phyloP scores from a whole-genome alignment of 35 echinoderm and acorn worm genomes.

The Apostichopus californicus region DNA sequence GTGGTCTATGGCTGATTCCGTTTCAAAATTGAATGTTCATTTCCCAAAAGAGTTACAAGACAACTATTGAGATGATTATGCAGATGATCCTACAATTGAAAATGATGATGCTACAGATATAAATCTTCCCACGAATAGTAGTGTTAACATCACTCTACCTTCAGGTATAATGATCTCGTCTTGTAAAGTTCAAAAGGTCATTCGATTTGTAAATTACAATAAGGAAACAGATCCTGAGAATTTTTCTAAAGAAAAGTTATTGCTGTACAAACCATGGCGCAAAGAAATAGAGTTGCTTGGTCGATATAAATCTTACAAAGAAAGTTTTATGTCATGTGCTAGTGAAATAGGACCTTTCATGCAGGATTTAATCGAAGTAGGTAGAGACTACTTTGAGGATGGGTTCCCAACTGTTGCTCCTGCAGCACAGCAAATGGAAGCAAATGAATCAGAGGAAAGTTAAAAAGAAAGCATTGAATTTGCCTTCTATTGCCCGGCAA shows the following conservation, averaged over 20 bases:
- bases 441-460: too few relatives aligned
- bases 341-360: not conserved
- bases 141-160: not conserved
- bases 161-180: not conserved
- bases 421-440: too few relatives aligned
- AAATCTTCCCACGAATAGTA: not conserved
- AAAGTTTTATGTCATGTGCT: not conserved
- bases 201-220: slow-evolving; percentile 31
- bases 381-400: not conserved
- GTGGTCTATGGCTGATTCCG: slow-evolving; percentile 44
- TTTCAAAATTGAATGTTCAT: slow-evolving; percentile 13
- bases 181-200: slow-evolving; percentile 22
- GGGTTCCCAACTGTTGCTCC: too few relatives aligned
- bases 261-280: slow-evolving; percentile 23
- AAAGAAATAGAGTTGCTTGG: slow-evolving; percentile 30
- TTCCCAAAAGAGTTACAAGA: slow-evolving; percentile 16
- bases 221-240: slow-evolving; percentile 6
- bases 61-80: not conserved
- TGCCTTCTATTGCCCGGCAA: too few relatives aligned
- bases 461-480: too few relatives aligned
- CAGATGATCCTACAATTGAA: not conserved
- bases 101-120: not conserved
- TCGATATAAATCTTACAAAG: too few relatives aligned
- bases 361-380: not conserved
- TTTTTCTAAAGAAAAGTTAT: slow-evolving; percentile 26